Conservation (phyloP, 2,113 vertebrate genomes). For the Amphilophus citrinellus region DNA sequence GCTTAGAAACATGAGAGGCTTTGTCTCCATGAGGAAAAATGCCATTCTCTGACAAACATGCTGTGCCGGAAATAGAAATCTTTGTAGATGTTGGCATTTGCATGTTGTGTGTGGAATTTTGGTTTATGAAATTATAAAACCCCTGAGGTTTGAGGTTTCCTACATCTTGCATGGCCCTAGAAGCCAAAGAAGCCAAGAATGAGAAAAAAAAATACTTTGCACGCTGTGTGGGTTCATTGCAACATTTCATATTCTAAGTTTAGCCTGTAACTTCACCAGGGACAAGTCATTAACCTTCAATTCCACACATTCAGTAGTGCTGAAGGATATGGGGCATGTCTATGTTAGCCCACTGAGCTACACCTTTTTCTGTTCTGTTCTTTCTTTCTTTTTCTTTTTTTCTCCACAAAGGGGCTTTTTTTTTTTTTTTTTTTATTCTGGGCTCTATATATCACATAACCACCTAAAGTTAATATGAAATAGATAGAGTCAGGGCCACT, state of each 20-base stretch:
- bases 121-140: background rate
- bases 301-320: slow-evolving; percentile 22
- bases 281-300: slow-evolving; percentile 48
- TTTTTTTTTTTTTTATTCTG: slow-evolving; percentile 6
- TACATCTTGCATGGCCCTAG: background rate
- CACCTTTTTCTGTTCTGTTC: slow-evolving; percentile 8
- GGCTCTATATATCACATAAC: slow-evolving; percentile 40
- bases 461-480: slow-evolving; percentile 56
- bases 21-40: slow-evolving; percentile 35
- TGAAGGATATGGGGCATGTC: slow-evolving; percentile 27
- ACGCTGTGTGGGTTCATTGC: background rate
- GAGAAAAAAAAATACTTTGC: background rate
- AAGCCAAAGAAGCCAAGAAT: background rate
- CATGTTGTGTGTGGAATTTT: background rate
- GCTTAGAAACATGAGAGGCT: slow-evolving; percentile 49
- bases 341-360: background rate
- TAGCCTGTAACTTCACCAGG: slow-evolving; percentile 32
- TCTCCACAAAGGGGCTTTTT: slow-evolving; percentile 26
- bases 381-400: background rate
- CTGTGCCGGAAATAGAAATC: background rate
- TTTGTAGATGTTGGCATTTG: background rate
- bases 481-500: slow-evolving; percentile 47
- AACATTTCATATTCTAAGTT: slow-evolving; percentile 8
- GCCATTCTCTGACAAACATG: background rate
- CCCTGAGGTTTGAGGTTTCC: slow-evolving; percentile 3